Percentiles rank a stretch among this genome's conserved stretches.
phyloP scores from a whole-genome alignment of 2,113 vertebrate species.

The Pterocles gutturalis region DNA sequence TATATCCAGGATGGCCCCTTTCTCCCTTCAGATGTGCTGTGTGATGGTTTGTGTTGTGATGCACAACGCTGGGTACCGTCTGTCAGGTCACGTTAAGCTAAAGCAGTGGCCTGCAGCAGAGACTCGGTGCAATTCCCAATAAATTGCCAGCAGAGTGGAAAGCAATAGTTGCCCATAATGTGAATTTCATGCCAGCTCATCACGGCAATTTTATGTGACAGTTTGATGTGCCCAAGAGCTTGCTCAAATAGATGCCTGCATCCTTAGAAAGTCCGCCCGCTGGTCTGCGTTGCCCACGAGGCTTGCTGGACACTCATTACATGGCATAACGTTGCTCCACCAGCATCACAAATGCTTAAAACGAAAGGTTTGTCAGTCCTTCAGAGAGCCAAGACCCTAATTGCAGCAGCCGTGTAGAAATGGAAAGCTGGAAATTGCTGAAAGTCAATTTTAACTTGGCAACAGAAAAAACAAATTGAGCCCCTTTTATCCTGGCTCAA shows the following conservation, averaged over 20 bases:
- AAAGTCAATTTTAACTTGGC: background rate
- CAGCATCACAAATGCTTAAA: background rate
- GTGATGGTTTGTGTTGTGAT: background rate
- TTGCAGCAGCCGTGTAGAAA: slow-evolving; percentile 10
- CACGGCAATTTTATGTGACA: slow-evolving; percentile 30
- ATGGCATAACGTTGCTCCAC: background rate
- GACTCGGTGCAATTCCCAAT: background rate
- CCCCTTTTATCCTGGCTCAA: background rate
- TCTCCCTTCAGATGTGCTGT: background rate
- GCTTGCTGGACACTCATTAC: background rate
- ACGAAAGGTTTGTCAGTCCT: background rate
- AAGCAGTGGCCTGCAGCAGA: slow-evolving; percentile 27
- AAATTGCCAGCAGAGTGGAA: slow-evolving; percentile 58
- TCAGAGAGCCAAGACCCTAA: background rate
- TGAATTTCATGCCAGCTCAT: slow-evolving; percentile 48
- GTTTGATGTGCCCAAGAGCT: background rate
- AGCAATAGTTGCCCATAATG: slow-evolving; percentile 53
- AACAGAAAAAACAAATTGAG: background rate
- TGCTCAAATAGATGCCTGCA: slow-evolving; percentile 29
- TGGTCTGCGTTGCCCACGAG: background rate
- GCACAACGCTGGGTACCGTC: background rate
- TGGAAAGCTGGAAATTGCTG: background rate
- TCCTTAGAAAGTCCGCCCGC: background rate
- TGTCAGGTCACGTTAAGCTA: slow-evolving; percentile 57
- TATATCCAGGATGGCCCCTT: background rate